Percentiles rank a stretch among this genome's conserved stretches.
phyloP scores from a whole-genome alignment of 2,113 vertebrate genomes.

The Marcusenius ussheri region DNA sequence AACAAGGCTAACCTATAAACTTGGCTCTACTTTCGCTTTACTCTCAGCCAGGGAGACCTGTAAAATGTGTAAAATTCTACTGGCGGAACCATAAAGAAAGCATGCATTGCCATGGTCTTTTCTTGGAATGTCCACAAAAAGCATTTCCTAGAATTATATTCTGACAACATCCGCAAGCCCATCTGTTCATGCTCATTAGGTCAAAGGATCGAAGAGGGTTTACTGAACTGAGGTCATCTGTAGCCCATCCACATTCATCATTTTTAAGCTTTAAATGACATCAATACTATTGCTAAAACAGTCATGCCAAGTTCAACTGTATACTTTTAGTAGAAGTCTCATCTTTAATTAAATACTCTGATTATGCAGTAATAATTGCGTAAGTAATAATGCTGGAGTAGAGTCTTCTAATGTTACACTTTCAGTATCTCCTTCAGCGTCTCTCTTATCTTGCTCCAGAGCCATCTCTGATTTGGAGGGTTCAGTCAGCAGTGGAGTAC shows the following conservation, averaged over 20 bases:
- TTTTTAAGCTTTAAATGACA: not conserved
- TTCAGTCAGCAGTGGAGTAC: not conserved
- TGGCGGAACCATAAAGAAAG: not conserved
- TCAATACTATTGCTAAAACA: not conserved
- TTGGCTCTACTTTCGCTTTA: constrained; percentile 21
- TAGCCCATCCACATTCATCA: not conserved
- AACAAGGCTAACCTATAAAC: constrained; percentile 19
- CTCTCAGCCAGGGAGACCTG: not conserved
- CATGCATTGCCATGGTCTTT: not conserved
- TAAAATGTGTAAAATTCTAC: not conserved
- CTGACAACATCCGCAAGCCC: not conserved
- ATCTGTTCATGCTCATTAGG: not conserved
- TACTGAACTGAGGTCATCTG: not conserved
- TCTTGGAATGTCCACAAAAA: constrained; percentile 18
- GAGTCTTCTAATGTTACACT: not conserved
- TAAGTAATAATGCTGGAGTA: no score
- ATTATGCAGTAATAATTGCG: not conserved
- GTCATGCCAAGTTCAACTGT: not conserved
- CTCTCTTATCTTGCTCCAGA: not conserved
- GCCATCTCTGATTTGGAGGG: not conserved
- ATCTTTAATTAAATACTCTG: not conserved
- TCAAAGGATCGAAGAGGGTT: not conserved
- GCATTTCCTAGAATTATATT: constrained; percentile 3
- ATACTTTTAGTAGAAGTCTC: not conserved
- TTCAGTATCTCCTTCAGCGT: not conserved